Conservation (phyloP, 2,888 invertebrate genomes). For the Physocephala rufipes region DNA sequence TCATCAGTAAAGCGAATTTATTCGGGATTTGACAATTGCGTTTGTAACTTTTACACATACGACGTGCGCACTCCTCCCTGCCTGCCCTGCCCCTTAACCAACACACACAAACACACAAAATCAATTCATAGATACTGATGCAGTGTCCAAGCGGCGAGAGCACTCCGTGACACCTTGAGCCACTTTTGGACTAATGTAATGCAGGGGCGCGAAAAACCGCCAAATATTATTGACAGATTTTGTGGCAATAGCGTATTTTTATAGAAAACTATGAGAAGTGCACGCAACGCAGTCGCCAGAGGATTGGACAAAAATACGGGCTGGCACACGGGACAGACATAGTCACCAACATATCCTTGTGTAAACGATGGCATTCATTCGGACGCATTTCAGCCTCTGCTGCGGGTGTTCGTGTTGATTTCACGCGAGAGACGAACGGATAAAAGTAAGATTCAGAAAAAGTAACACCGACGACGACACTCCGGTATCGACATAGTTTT, state of each 20-base stretch:
- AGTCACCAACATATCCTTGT: not conserved
- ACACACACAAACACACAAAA: conserved; percentile 38
- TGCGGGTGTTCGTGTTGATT: too few relatives aligned
- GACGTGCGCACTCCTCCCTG: too few relatives aligned
- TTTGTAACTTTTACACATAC: conserved; percentile 30
- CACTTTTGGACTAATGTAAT: not conserved
- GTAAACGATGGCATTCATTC: conserved; percentile 9
- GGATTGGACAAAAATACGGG: not conserved
- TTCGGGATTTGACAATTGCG: conserved; percentile 28
- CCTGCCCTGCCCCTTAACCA: too few relatives aligned
- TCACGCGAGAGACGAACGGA: conserved; percentile 5
- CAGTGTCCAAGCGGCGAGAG: too few relatives aligned
- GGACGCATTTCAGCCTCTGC: conserved; percentile 6
- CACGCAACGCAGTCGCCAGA: not conserved
- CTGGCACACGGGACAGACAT: not conserved
- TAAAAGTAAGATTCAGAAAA: not conserved
- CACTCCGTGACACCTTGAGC: too few relatives aligned
- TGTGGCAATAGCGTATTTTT: conserved; percentile 20
- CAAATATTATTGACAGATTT: conserved; percentile 30
- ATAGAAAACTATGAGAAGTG: not conserved
- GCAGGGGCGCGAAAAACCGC: conserved; percentile 24
- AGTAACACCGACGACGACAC: not conserved
- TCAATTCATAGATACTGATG: not conserved
- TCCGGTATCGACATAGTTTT: too few relatives aligned
- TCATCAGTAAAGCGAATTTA: conserved; percentile 26